These are phyloP conservation scores for Saxidomus purpurata DNA, from an alignment of 1,140 invertebrate species.

Conservation along the genomic window DNA sequence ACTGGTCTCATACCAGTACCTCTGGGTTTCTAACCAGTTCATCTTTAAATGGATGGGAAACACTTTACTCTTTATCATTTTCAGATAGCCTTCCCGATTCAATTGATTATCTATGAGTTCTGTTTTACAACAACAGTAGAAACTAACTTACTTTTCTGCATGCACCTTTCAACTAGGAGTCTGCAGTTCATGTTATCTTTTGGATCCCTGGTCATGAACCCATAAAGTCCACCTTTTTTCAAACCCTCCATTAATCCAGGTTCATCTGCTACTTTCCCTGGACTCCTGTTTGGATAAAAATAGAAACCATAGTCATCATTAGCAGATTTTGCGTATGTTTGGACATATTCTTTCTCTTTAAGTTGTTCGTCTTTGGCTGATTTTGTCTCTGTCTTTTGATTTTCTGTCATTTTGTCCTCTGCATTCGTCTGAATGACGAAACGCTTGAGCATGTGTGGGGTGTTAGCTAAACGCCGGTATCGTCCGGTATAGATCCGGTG, in stretches of 20 bases:
- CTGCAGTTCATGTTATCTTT: not conserved
- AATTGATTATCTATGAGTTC: too few species aligned
- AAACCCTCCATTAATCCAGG: not conserved
- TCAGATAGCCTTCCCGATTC: too few species aligned
- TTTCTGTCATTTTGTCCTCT: conserved; percentile 25
- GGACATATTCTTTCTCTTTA: not conserved
- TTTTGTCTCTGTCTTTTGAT: not conserved
- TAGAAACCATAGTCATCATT: conserved; percentile 28
- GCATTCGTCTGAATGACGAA: not conserved
- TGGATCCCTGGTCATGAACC: too few species aligned
- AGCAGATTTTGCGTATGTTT: not conserved
- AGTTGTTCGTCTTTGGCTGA: not conserved
- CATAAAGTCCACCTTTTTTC: not conserved
- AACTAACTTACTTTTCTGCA: not conserved
- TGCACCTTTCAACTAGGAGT: not conserved
- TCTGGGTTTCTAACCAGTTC: too few species aligned
- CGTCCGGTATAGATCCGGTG: too few species aligned
- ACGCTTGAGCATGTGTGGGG: not conserved
- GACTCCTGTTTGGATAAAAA: conserved; percentile 22
- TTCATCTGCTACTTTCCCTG: conserved; percentile 4
- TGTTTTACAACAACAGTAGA: too few species aligned
- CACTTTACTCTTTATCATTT: too few species aligned
- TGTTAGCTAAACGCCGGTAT: not conserved
- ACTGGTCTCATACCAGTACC: too few species aligned
- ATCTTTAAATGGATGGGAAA: too few species aligned